A percentile compares a stretch with the other conserved stretches of the same genome.
Evolutionary conservation across 2,888 invertebrate genomes (phyloP).

Genomic region (Apamea epomidion): DNA sequence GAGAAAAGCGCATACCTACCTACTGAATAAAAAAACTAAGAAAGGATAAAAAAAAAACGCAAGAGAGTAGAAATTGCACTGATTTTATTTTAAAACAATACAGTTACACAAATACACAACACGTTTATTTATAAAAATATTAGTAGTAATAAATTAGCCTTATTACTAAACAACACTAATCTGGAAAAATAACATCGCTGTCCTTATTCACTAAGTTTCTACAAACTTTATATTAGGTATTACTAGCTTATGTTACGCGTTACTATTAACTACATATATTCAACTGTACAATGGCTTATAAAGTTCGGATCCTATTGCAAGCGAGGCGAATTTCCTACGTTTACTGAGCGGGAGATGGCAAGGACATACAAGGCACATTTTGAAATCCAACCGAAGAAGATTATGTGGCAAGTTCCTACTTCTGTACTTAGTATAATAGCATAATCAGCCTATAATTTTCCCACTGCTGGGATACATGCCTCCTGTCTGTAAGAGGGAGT

Average conservation of each 20-base stretch:
- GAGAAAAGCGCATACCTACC: neutral
- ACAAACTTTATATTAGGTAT: constrained; percentile 48
- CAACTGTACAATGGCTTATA: constrained; percentile 57
- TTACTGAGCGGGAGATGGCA: neutral
- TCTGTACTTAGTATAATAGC: neutral
- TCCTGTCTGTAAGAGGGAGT: neutral
- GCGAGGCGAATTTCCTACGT: constrained; percentile 21
- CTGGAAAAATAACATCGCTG: constrained; percentile 78
- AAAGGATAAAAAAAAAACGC: neutral
- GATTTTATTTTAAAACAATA: constrained; percentile 75
- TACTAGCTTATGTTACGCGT: constrained; percentile 20
- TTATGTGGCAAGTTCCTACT: too few species aligned
- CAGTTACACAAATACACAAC: constrained; percentile 83
- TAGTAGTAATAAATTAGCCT: constrained; percentile 73
- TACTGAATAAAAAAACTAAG: neutral
- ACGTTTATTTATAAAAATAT: constrained; percentile 86
- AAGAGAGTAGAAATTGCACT: constrained; percentile 64
- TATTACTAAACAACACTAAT: constrained; percentile 72
- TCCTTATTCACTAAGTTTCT: constrained; percentile 59
- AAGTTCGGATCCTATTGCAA: constrained; percentile 40
- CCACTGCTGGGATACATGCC: neutral
- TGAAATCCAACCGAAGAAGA: neutral
- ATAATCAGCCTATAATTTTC: neutral
- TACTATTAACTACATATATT: constrained; percentile 23
- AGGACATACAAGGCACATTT: constrained; percentile 16